A percentile compares a stretch with the other conserved stretches of the same genome.
phyloP scores from a whole-genome alignment of 2,888 invertebrate species.

The Schizotus pectinicornis region DNA sequence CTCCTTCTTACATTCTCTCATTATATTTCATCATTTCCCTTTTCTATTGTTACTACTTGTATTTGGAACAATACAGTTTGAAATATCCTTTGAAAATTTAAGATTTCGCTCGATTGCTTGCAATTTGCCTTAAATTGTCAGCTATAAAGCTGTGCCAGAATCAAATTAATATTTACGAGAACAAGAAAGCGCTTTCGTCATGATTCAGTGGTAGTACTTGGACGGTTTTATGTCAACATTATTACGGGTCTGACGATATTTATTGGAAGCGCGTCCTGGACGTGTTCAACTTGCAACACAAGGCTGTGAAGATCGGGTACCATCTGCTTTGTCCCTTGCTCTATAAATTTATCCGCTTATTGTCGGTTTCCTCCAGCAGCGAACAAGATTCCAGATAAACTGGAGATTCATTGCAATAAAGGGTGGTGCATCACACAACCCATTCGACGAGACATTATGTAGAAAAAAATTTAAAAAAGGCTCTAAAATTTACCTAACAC shows the following conservation, averaged over 20 bases:
- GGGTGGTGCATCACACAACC: no score
- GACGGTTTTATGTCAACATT: slow-evolving; percentile 43
- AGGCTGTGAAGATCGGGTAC: slow-evolving; percentile 17
- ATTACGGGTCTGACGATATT: slow-evolving; percentile 40
- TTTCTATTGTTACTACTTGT: no score
- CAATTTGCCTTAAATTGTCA: not conserved
- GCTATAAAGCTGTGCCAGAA: slow-evolving; percentile 8
- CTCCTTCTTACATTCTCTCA: no score
- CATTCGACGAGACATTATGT: no score
- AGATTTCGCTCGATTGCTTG: not conserved
- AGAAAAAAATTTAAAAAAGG: no score
- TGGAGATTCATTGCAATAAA: no score
- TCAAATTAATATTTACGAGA: slow-evolving; percentile 27
- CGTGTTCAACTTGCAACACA: slow-evolving; percentile 40
- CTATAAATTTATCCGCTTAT: slow-evolving; percentile 22
- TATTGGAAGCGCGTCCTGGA: slow-evolving; percentile 36
- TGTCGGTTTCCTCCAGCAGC: no score
- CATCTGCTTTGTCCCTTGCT: slow-evolving; percentile 16
- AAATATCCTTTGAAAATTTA: no score
- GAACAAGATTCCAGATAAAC: no score
- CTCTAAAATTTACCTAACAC: no score
- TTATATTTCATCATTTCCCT: no score
- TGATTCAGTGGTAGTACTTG: slow-evolving; percentile 42
- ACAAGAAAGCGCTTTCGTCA: slow-evolving; percentile 25
- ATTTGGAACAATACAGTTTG: no score